These are phyloP conservation scores for Matsumurasca onukii DNA, from an alignment of 1,140 invertebrate species.

Conservation along the genomic window DNA sequence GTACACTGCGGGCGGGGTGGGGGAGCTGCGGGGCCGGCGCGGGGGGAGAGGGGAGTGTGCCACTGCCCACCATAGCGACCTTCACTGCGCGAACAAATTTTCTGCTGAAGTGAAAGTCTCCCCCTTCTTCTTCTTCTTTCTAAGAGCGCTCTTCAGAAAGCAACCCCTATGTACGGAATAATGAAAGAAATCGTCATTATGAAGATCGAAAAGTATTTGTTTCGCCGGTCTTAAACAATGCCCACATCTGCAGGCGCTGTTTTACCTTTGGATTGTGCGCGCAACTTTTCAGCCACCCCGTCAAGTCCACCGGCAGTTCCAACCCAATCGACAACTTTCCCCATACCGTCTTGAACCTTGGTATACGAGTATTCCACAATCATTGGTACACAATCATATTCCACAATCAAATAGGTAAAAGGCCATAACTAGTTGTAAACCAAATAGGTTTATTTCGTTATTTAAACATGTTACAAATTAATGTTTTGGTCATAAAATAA, in stretches of 20 bases:
- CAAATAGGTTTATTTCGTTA: no score
- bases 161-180: slow-evolving; percentile 32
- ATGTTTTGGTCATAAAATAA: no score
- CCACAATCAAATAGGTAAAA: no score
- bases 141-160: slow-evolving; percentile 2
- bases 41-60: slow-evolving; percentile 7
- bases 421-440: no score
- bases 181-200: slow-evolving; percentile 35
- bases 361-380: no score
- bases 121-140: slow-evolving; percentile 9
- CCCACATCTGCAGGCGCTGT: slow-evolving; percentile 5
- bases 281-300: background rate
- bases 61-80: slow-evolving; percentile 29
- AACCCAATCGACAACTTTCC: background rate
- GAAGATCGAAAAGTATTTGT: slow-evolving; percentile 32
- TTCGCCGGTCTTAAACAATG: slow-evolving; percentile 11
- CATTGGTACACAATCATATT: no score
- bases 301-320: background rate
- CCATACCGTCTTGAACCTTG: no score
- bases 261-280: background rate
- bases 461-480: no score
- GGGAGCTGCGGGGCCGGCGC: background rate
- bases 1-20: background rate
- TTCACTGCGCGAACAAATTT: slow-evolving; percentile 36
- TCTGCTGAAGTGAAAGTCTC: slow-evolving; percentile 32